Evolutionary conservation across 2,888 invertebrate species (phyloP).

Genomic region (Ashinkailepas kermadecensis): DNA sequence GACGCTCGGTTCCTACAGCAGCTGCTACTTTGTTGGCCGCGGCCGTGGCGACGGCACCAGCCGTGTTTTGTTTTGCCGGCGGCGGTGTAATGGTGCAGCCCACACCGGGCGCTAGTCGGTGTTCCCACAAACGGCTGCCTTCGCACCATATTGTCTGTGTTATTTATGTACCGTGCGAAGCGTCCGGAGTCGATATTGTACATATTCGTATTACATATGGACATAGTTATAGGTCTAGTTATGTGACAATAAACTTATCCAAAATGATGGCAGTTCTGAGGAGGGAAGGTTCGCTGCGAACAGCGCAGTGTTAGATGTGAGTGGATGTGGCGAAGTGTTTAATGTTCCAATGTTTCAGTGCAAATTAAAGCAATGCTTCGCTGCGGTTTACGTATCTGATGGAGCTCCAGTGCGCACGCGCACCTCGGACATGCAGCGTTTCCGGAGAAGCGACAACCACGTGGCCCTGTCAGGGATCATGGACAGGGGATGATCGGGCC

Average conservation of each 20-base stretch:
- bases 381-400: no score
- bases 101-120: neutral
- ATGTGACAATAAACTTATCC: neutral
- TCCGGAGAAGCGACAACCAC: no score
- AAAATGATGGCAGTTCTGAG: neutral
- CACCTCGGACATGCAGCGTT: no score
- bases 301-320: no score
- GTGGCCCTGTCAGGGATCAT: neutral
- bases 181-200: neutral
- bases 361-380: no score
- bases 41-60: neutral
- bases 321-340: no score
- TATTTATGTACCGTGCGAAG: constrained; percentile 1
- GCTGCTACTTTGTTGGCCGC: neutral
- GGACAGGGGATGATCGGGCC: neutral
- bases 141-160: neutral
- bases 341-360: no score
- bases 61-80: neutral
- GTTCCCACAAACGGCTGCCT: neutral
- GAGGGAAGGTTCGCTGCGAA: no score
- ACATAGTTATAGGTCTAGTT: neutral
- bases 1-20: neutral
- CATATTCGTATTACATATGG: neutral
- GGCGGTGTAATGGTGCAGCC: neutral
- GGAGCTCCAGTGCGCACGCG: no score